Evolutionary conservation across 2,113 vertebrate species (phyloP), one percentile per base, ranked within the genome.

Genomic region (Albula goreensis): DNA sequence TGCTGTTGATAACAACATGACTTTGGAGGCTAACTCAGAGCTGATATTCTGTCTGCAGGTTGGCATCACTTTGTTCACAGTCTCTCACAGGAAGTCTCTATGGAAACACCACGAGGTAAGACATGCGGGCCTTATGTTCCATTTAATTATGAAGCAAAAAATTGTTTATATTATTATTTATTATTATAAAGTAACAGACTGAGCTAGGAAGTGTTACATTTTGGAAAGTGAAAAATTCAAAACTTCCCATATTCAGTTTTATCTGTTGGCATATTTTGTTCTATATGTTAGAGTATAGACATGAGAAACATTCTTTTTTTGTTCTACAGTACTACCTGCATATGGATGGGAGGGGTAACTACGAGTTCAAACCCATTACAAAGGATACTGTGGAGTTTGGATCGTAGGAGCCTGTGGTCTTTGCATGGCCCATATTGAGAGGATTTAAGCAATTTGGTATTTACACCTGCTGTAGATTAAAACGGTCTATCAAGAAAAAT

Each of bases 291-390:
- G 22, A 5, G 7, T 25, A 13, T 52, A 31, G n/a, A 31, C 25
- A 8, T 63, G 56, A 63, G 80, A 3, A 9, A 7, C 51, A 56
- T 49, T 19, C 12, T 66, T 78, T 85, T 13, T 83, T 89, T 17
- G 91, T 91, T 83, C 78, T 84, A 0, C 80, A 99, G 98, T 97
- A 93, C 91, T 99, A 99, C 78, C 96, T 99, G 85, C 98, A 97
- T 90, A 99, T 99, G 98, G 98, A 99, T 78, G 98, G 98, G 50
- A 95, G 98, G 94, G 98, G 98, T 74, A 97, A 95, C 93, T 99
- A 99, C 2, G 98, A 98, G 83, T 99, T 99, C 94, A 98, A 98
- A 92, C 96, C 96, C 91, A 99, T 99, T 94, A 99, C 98, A 15
- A 95, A 97, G 86, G 97, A 99, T 50, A 99, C 98, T 0, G 93